Percentiles rank a stretch among this genome's conserved stretches.
phyloP scores from a whole-genome alignment of 1,140 invertebrate genomes.

The Drosophila guanche region DNA sequence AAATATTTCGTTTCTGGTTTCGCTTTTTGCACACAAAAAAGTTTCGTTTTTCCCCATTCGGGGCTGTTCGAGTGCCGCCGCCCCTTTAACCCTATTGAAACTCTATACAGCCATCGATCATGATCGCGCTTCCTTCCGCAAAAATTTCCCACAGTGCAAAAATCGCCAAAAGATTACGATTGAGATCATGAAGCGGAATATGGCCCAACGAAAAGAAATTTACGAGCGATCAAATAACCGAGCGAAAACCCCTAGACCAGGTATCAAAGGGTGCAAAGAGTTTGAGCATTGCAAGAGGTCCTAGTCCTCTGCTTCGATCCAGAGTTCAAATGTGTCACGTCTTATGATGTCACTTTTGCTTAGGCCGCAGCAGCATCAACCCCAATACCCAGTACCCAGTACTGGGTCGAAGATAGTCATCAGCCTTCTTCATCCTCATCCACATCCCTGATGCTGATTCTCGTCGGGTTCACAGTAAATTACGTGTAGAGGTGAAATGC shows the following conservation, averaged over 20 bases:
- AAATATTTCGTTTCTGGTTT: conserved; percentile 11
- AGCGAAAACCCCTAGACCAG: conserved; percentile 32
- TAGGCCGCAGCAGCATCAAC: conserved; percentile 38
- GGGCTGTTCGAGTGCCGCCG: conserved; percentile 21
- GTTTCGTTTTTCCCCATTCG: conserved; percentile 21
- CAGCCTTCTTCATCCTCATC: conserved; percentile 34
- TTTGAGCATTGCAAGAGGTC: conserved; percentile 60
- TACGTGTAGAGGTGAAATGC: conserved; percentile 78
- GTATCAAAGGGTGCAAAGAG: conserved; percentile 79
- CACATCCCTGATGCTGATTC: conserved; percentile 30
- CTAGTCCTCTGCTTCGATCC: conserved; percentile 52
- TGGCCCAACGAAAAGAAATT: conserved; percentile 49
- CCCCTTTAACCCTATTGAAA: conserved; percentile 63
- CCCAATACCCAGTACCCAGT: conserved; percentile 18
- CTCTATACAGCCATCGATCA: conserved; percentile 77
- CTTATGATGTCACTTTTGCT: conserved; percentile 78
- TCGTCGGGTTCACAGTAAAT: conserved; percentile 79
- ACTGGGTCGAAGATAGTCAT: conserved; percentile 51
- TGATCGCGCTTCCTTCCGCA: conserved; percentile 63
- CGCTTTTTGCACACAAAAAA: conserved; percentile 29
- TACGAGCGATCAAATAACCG: conserved; percentile 78
- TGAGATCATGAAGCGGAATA: conserved; percentile 44
- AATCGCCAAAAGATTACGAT: conserved; percentile 66
- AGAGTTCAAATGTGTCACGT: conserved; percentile 74
- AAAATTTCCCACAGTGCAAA: conserved; percentile 80